Base-by-base conservation (phyloP, 2,888 invertebrate species). In the Sinohyriopsis cumingii region DNA sequence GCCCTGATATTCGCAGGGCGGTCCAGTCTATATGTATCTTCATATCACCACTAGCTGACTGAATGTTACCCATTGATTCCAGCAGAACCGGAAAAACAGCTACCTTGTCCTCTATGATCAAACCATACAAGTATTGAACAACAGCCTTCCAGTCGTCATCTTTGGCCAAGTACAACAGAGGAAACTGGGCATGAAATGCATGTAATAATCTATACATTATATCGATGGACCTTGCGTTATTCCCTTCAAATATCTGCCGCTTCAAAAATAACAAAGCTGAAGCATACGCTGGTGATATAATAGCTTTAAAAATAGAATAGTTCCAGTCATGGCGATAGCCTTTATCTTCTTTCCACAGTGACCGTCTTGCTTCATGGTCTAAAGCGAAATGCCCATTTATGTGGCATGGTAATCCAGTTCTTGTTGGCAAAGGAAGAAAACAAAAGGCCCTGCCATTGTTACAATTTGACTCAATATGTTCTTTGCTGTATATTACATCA, bases 311-410 rank as follows among this genome's bases (percentile, higher is more conserved):
- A 19, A 87, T 45, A 19, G 71, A 65, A 24, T 74, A 67, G 75
- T 89, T 89, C 88, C 89, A 89, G 18, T 80, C 78, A 1, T 69
- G 56, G 59, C 67, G 66, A 20, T 65, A 63, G 45, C 45, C 45
- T 5, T 76, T 20, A 3, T 63, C 75, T 25, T 61, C 72, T n/a
- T 67, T 73, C 79, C 79, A 82, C 1, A 84, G 60, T 24, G 65
- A 71, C 60, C 84, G 66, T 67, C 85, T 77, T 1, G 84, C 71
- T 69, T 84, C 82, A 67, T 84, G 82, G 63, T 83, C 84, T 5
- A 87, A 74, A 19, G 79, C 79, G 78, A 86, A 87, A 64, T 86
- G 83, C 0, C 83, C 87, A 74, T 87, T 85, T 5, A 86, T 71
- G 67, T 85, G 83, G 3, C 84, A 75, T 1, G 86, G 84, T 22